A percentile compares a stretch with the other conserved stretches of the same genome.
Conservation (phyloP, 2,797 vertebrate genomes). For the Sebastes ruberrimus region DNA sequence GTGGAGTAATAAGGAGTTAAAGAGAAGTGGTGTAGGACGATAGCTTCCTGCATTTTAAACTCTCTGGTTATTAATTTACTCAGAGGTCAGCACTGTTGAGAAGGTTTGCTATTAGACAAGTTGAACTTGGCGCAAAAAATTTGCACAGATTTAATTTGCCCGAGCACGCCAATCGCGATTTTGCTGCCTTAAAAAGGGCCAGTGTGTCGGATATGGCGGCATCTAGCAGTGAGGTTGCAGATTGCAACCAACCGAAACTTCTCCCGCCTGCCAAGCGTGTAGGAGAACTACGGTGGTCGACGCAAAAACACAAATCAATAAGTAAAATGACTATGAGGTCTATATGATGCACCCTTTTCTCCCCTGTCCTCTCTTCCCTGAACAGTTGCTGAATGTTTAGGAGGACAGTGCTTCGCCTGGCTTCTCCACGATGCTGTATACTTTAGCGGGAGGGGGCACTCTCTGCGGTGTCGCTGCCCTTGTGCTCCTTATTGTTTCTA, state of each 20-base stretch:
- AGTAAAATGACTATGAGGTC: background rate
- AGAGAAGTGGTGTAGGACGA: accelerated
- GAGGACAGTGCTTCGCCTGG: constrained; percentile 53
- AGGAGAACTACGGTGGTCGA: too few species aligned
- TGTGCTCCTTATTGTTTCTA: constrained; percentile 86
- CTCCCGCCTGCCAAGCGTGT: too few species aligned
- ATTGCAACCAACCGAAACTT: too few species aligned
- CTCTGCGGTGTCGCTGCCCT: constrained; percentile 85
- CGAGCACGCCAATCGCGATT: accelerated
- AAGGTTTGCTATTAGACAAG: too few species aligned
- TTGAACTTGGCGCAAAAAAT: accelerated
- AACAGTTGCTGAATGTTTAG: constrained; percentile 61
- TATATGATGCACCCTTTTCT: background rate
- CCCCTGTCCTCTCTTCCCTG: background rate
- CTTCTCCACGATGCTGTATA: constrained; percentile 81
- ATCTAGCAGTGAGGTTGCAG: too few species aligned
- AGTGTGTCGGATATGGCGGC: accelerated
- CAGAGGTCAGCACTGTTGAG: too few species aligned
- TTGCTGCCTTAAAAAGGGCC: accelerated
- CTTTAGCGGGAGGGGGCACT: constrained; percentile 83
- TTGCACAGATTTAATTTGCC: too few species aligned
- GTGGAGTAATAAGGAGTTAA: accelerated
- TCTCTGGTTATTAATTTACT: too few species aligned
- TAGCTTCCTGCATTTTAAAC: too few species aligned
- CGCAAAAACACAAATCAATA: too few species aligned